These are phyloP conservation scores for Apodemia hepburni DNA, from an alignment of 2,888 invertebrate genomes.

Conservation along the genomic window DNA sequence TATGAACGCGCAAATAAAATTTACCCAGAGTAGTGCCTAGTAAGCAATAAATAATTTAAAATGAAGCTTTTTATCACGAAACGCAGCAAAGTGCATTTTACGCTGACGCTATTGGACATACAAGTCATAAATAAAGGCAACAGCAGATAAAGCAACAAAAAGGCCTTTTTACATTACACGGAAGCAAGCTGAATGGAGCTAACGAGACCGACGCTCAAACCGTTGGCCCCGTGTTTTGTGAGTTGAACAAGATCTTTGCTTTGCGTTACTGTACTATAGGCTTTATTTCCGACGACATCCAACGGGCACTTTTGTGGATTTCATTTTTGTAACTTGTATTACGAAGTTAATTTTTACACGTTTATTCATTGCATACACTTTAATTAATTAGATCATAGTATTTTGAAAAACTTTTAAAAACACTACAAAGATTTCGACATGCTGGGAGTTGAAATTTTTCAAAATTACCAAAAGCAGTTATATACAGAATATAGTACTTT, in stretches of 20 bases:
- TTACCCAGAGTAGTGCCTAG: background rate
- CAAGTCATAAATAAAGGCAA: constrained; percentile 40
- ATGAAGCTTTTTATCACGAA: background rate
- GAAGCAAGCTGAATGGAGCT: constrained; percentile 53
- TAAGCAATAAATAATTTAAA: constrained; percentile 7
- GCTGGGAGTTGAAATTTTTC: too few relatives aligned
- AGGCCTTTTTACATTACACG: constrained; percentile 45
- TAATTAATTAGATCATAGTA: too few relatives aligned
- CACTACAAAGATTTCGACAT: too few relatives aligned
- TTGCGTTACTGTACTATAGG: constrained; percentile 36
- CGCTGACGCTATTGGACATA: constrained; percentile 26
- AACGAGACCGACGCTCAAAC: constrained; percentile 54
- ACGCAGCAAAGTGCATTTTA: constrained; percentile 13
- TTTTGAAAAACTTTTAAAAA: too few relatives aligned
- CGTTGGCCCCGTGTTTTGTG: constrained; percentile 45
- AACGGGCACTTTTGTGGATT: constrained; percentile 21
- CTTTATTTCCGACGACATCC: constrained; percentile 39
- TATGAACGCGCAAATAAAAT: background rate
- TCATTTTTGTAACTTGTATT: constrained; percentile 10
- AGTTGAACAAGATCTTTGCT: constrained; percentile 38
- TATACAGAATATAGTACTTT: too few relatives aligned
- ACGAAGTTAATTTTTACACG: background rate
- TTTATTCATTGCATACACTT: background rate
- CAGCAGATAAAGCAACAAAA: constrained; percentile 45
- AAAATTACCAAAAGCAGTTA: too few relatives aligned